A percentile compares a stretch with the other conserved stretches of the same genome.
Evolutionary conservation across 2,797 vertebrate species (phyloP).

Genomic region (Pseudochirops corinnae): DNA sequence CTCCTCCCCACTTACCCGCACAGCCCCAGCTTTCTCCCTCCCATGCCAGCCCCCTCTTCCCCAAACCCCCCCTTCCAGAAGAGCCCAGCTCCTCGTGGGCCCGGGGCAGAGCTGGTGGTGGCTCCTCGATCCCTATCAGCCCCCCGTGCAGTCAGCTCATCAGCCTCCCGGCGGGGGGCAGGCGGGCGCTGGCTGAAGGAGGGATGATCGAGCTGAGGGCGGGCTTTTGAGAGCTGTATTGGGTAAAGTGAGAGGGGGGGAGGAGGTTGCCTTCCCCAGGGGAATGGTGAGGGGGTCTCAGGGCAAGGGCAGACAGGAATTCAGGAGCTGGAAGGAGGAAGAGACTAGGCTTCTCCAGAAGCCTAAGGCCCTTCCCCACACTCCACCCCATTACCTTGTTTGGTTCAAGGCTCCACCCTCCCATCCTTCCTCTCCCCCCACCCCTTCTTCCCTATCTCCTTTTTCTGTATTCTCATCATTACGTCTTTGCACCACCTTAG

Average conservation of each 20-base stretch:
- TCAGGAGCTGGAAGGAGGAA: background rate
- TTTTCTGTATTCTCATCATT: background rate
- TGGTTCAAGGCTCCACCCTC: background rate
- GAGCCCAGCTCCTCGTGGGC: background rate
- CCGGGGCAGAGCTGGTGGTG: conserved; percentile 36
- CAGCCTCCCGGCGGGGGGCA: conserved; percentile 62
- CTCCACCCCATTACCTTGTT: background rate
- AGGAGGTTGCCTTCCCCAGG: background rate
- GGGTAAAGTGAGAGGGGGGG: background rate
- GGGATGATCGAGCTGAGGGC: conserved; percentile 40
- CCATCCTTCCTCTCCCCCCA: background rate
- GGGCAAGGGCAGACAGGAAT: background rate
- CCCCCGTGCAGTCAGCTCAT: conserved; percentile 74
- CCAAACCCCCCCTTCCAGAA: conserved; percentile 6
- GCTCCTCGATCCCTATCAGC: conserved; percentile 71
- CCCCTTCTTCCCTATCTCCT: background rate
- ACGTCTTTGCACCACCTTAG: background rate
- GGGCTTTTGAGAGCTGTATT: background rate
- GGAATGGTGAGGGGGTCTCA: background rate
- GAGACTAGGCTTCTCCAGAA: background rate
- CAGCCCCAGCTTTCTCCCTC: background rate
- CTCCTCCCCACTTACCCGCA: fast-evolving
- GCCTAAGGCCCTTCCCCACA: background rate
- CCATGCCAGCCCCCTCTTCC: conserved; percentile 64
- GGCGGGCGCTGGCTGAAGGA: conserved; percentile 18